A percentile compares a stretch with the other conserved stretches of the same genome.
Evolutionary conservation across 2,797 vertebrate species (phyloP).

Genomic region (Aplochiton taeniatus): DNA sequence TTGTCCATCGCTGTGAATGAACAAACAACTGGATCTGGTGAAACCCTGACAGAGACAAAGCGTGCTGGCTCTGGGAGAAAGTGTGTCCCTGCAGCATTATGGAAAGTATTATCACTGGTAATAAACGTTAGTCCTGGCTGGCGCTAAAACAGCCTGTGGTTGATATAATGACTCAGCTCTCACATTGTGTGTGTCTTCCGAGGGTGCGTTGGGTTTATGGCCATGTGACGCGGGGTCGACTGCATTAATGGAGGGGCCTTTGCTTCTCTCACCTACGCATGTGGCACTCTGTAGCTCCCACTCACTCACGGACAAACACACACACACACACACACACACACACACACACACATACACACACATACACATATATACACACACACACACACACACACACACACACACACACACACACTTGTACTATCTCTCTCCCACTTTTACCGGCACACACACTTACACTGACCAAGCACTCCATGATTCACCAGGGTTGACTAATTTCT

Average conservation of each 20-base stretch:
- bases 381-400: conserved; percentile 21
- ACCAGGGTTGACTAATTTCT: conserved; percentile 66
- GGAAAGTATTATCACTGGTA: conserved; percentile 9
- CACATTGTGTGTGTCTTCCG: background rate
- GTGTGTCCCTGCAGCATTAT: conserved; percentile 20
- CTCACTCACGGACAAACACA: too few species aligned
- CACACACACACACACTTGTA: background rate
- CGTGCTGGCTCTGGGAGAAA: conserved; percentile 6
- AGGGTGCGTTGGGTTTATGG: conserved; percentile 33
- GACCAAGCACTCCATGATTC: conserved; percentile 59
- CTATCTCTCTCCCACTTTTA: background rate
- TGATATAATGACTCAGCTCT: conserved; percentile 43
- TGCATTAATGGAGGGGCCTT: conserved; percentile 30
- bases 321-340: background rate
- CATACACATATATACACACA: conserved; percentile 5
- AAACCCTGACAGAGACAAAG: too few species aligned
- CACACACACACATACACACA: conserved; percentile 7
- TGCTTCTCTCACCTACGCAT: conserved; percentile 15
- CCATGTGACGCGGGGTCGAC: conserved; percentile 30
- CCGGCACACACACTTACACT: background rate
- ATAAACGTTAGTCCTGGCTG: conserved; percentile 39
- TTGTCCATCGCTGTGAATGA: too few species aligned
- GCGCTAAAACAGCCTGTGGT: conserved; percentile 39
- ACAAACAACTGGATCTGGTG: too few species aligned
- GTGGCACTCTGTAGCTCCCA: background rate